Conservation (phyloP, 2,888 invertebrate genomes). For the Synergus laeviventris region DNA sequence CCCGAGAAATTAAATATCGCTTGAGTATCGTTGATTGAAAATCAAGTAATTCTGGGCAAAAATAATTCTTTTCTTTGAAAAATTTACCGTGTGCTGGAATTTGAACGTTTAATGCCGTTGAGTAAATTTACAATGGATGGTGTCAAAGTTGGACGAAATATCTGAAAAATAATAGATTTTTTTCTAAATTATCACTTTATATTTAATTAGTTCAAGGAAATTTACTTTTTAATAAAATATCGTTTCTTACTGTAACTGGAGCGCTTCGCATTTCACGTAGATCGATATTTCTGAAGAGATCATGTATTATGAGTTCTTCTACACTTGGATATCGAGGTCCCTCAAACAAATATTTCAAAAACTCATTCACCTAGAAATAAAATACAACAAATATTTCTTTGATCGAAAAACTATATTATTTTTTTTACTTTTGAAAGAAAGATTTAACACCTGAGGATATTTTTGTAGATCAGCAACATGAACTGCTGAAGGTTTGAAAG, state of each 20-base stretch:
- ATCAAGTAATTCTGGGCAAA: background rate
- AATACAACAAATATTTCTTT: background rate
- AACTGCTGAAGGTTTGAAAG: slow-evolving; percentile 85
- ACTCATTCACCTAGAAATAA: slow-evolving; percentile 83
- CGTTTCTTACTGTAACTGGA: slow-evolving; percentile 83
- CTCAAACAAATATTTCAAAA: slow-evolving; percentile 78
- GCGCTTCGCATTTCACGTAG: slow-evolving; percentile 91
- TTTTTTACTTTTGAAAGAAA: background rate
- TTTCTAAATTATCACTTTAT: slow-evolving; percentile 17
- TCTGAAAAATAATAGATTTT: slow-evolving; percentile 56
- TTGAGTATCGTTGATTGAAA: background rate
- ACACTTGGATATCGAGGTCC: slow-evolving; percentile 84
- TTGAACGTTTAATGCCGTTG: slow-evolving; percentile 70
- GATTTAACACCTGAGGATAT: slow-evolving; percentile 82
- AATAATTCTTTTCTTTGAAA: background rate
- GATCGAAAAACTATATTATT: background rate
- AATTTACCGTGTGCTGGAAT: slow-evolving; percentile 65
- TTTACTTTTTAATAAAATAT: slow-evolving; percentile 5
- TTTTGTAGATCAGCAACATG: slow-evolving; percentile 84
- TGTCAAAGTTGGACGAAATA: slow-evolving; percentile 73
- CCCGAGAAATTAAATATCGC: background rate
- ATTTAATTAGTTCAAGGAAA: background rate
- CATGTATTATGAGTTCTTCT: slow-evolving; percentile 88
- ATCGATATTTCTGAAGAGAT: slow-evolving; percentile 92
- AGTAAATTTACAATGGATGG: slow-evolving; percentile 70